Evolutionary conservation across 1,140 invertebrate species (phyloP), one percentile per base, ranked within the genome.

Genomic region (Bombus turneri): DNA sequence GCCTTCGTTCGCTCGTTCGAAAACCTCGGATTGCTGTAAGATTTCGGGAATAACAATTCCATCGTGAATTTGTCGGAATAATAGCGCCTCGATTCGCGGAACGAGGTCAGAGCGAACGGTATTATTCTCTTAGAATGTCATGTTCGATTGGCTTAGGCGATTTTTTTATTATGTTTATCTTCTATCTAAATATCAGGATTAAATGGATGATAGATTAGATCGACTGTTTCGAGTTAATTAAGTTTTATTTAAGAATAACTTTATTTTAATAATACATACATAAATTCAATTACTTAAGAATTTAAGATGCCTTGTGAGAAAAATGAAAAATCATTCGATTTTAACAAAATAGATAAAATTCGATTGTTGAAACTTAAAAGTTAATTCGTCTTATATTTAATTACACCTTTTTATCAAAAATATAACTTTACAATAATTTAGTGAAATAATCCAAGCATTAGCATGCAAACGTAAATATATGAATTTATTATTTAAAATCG

Each of bases 1-100:
- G 15, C n/a, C 31, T 31, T 66, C 37, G 34, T 22, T 28, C 68
- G 37, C 47, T 37, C 59, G 39, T 37, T 72, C 69, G 34, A 62
- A 59, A 57, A 80, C 43, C 53, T 53, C 41, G 37, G 15, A 28
- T 57, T 82, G 69, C 31, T 43, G 39, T 25, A 12, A 43, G 10
- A 69, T 53, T 79, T 68, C 18, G 43, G 25, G 43, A 69, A 80
- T 69, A 53, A 28, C 47, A 69, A 80, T 69, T 28, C 25, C 31
- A 53, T 53, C 47, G 47, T 22, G 47, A 28, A 69, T n/a, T 18
- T n/a, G 18, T 3, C 15, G 43, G 25, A 37, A 68, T 79, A 79
- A 47, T 79, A 68, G 9, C 28, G 31, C 8, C 43, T 31, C 62
- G 43, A 47, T 47, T 37, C 43, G 31, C 47, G n/a, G 13, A 80